phyloP scores from a whole-genome alignment of 2,888 invertebrate genomes.

The Odontothrips loti region DNA sequence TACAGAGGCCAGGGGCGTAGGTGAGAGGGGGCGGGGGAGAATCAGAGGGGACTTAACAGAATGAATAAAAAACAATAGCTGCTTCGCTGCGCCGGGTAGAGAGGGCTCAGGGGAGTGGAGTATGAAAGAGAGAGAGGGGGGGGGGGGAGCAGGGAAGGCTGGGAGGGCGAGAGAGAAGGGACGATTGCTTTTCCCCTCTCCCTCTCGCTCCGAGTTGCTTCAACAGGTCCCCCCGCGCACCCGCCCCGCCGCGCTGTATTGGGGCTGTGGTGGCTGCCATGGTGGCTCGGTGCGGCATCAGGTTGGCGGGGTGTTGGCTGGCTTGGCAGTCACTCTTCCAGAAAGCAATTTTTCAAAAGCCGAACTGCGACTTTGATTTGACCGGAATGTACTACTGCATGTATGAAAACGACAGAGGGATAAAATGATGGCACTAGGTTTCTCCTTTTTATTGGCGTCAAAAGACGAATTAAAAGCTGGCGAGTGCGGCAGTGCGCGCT shows the following conservation, averaged over 20 bases:
- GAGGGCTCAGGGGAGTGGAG: not conserved
- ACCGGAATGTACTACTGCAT: too few species aligned
- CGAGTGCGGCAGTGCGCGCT: too few species aligned
- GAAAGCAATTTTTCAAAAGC: too few species aligned
- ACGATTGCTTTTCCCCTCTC: not conserved
- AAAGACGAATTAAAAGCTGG: too few species aligned
- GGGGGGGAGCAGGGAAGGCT: not conserved
- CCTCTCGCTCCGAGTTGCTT: not conserved
- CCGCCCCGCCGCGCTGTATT: not conserved
- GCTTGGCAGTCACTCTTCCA: too few species aligned
- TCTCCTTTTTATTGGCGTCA: too few species aligned
- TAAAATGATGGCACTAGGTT: too few species aligned
- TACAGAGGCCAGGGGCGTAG: not conserved
- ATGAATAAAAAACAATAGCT: not conserved
- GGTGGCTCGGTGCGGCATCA: too few species aligned
- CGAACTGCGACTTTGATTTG: too few species aligned
- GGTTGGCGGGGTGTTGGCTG: too few species aligned
- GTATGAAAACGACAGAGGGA: too few species aligned
- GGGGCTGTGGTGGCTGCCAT: not conserved
- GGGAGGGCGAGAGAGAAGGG: constrained; percentile 1
- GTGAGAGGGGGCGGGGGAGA: not conserved
- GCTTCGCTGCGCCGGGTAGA: not conserved
- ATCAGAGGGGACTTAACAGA: not conserved
- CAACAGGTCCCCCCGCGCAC: not conserved
- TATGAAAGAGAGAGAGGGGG: not conserved